These are phyloP conservation scores for Flexamia atlantica DNA, from an alignment of 2,888 invertebrate species.

Conservation along the genomic window DNA sequence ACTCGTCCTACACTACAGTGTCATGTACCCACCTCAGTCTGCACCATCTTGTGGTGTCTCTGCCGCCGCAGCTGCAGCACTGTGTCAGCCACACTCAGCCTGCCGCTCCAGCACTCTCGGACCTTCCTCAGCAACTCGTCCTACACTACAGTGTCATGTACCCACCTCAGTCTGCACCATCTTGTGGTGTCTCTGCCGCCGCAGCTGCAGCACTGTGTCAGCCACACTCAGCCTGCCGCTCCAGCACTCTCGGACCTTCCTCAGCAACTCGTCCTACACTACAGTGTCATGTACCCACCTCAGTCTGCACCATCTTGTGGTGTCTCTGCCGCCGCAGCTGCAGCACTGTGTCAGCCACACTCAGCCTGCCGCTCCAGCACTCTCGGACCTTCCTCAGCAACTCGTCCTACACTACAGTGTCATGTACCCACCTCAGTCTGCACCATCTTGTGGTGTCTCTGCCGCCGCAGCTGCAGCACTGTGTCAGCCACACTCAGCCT, in stretches of 20 bases:
- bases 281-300: conserved; percentile 76
- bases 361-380: conserved; percentile 79
- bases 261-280: conserved; percentile 82
- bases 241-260: conserved; percentile 77
- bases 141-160: too few relatives aligned
- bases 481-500: conserved; percentile 84
- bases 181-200: conserved; percentile 80
- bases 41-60: too few relatives aligned
- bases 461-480: conserved; percentile 82
- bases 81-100: too few relatives aligned
- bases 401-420: conserved; percentile 80
- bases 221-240: conserved; percentile 79
- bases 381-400: conserved; percentile 79
- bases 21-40: conserved; percentile 79
- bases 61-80: too few relatives aligned
- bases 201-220: conserved; percentile 82
- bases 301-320: conserved; percentile 86
- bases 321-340: conserved; percentile 81
- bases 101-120: too few relatives aligned
- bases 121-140: too few relatives aligned
- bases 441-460: conserved; percentile 84
- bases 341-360: conserved; percentile 83
- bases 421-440: conserved; percentile 79
- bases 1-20: conserved; percentile 76
- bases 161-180: conserved; percentile 86